These are phyloP conservation scores for Scaptomyza flava DNA, from an alignment of 2,888 invertebrate genomes.

Conservation along the genomic window DNA sequence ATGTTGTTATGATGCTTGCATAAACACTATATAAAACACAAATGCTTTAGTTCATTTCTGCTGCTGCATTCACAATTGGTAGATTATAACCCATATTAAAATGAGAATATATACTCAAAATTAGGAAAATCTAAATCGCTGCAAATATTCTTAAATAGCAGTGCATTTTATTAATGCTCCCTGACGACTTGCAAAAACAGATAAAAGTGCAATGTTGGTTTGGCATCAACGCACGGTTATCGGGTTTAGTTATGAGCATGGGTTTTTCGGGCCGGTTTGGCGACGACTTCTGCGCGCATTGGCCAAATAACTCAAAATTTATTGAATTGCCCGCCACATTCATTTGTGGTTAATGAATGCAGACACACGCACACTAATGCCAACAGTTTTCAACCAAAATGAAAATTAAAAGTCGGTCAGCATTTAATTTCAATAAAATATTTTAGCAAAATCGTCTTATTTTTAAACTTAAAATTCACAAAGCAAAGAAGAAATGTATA, in stretches of 20 bases:
- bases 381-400: slow-evolving; percentile 1
- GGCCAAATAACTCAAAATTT: slow-evolving; percentile 51
- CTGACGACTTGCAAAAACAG: background rate
- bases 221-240: slow-evolving; percentile 50
- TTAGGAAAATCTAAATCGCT: background rate
- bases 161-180: too few species aligned
- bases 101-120: background rate
- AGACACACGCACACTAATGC: slow-evolving; percentile 7
- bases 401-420: slow-evolving; percentile 7
- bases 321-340: slow-evolving; percentile 61
- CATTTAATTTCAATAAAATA: slow-evolving; percentile 1
- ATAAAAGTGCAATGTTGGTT: background rate
- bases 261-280: too few species aligned
- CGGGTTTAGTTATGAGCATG: slow-evolving; percentile 55
- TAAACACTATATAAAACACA: too few species aligned
- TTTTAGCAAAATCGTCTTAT: background rate
- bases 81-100: background rate
- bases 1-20: too few species aligned
- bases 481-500: background rate
- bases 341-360: slow-evolving; percentile 55
- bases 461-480: background rate
- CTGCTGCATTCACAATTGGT: background rate
- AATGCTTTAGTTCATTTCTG: background rate
- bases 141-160: too few species aligned
- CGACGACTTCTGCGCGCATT: too few species aligned